Evolutionary conservation across 2,113 vertebrate species (phyloP), one percentile per base, ranked within the genome.

Genomic region (Turdus rufiventris): DNA sequence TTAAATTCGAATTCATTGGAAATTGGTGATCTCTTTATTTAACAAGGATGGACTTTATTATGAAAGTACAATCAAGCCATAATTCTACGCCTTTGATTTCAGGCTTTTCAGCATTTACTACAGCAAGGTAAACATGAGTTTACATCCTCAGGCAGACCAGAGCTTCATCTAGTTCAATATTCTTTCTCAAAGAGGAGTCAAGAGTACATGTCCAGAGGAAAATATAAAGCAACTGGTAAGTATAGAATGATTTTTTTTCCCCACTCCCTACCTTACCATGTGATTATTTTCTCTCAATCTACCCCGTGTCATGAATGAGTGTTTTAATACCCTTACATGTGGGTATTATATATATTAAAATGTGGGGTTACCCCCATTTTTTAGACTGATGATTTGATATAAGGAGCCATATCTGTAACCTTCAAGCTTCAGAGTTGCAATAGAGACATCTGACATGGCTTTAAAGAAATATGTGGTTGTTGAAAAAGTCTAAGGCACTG

Each of bases 1-100:
- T 96, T 94, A 96, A 96, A 97, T 97, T 96, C 61, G 24, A 97
- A 97, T 97, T 97, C 96, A 89, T 75, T 87, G 83, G 85, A 95
- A 96, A 81, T 94, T 93, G 85, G 87, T 91, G 60, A 90, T 91
- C 13, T 54, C 93, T 45, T 62, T 91, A 83, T 88, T 92, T 96
- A 95, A 96, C 89, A 90, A 88, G 78, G 74, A 88, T 85, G 63
- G 94, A 92, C 96, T 97, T 96, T 73, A 97, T 96, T 94, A 94
- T 79, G 65, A 94, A 93, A 81, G 19, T 72, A 91, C 16, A 45
- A 81, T 84, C 86, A 96, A 92, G 16, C 33, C 3, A 3, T 88
- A 94, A 63, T 86, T 65, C 57, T 43, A 28, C 5, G 9, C 18
- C 54, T 91, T 76, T 84, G 50, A 92, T 92, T 85, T 91, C 63